phyloP scores from a whole-genome alignment of 2,888 invertebrate genomes.

The Drosophila macrospina region DNA sequence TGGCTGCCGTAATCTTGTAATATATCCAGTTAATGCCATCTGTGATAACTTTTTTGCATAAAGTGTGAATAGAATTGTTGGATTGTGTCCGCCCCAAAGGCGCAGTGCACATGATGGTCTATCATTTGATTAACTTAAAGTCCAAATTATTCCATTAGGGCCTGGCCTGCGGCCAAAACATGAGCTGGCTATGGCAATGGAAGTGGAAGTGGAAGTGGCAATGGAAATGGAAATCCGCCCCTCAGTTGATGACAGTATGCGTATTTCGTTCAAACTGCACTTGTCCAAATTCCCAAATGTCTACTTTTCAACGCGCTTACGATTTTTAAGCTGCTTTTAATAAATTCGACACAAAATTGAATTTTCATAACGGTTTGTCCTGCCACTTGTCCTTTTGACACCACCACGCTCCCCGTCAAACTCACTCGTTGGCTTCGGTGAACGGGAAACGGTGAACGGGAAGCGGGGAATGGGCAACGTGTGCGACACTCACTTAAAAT shows the following conservation, averaged over 20 bases:
- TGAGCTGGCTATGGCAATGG: conserved; percentile 41
- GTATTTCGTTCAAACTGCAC: conserved; percentile 57
- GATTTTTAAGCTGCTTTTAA: conserved; percentile 83
- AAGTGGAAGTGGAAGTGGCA: conserved; percentile 34
- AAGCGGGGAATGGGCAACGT: conserved; percentile 24
- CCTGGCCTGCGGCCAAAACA: conserved; percentile 70
- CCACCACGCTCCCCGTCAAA: conserved; percentile 44
- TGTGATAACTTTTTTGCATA: conserved; percentile 26
- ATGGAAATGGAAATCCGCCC: conserved; percentile 43
- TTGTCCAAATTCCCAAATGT: conserved; percentile 83
- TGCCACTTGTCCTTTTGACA: conserved; percentile 77
- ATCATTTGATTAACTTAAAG: conserved; percentile 67
- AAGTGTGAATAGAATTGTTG: conserved; percentile 9
- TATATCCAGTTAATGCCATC: conserved; percentile 29
- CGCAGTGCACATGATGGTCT: neutral
- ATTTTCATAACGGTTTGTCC: conserved; percentile 83
- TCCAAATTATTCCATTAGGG: conserved; percentile 73
- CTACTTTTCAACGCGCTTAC: conserved; percentile 79
- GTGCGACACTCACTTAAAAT: conserved; percentile 82
- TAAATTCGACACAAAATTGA: conserved; percentile 85
- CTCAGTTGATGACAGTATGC: conserved; percentile 12
- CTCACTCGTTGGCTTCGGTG: conserved; percentile 4
- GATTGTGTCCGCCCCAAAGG: conserved; percentile 18
- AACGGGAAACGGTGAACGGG: no score
- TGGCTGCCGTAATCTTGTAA: conserved; percentile 1